A percentile compares a stretch with the other conserved stretches of the same genome.
Conservation (phyloP, 2,888 invertebrate genomes). For the Acanthosepion lycidas region DNA sequence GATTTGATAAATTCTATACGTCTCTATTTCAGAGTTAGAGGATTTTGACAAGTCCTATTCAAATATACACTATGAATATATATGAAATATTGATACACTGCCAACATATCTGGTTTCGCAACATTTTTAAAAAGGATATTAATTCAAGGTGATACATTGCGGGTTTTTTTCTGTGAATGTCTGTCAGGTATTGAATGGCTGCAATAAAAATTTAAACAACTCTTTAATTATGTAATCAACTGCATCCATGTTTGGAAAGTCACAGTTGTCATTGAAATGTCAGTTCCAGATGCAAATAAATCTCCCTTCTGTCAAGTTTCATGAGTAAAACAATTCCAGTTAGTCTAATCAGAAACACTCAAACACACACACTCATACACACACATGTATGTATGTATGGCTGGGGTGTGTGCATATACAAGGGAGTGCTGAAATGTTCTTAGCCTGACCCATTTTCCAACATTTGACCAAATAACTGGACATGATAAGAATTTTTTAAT, state of each 20-base stretch:
- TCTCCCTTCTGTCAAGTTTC: background rate
- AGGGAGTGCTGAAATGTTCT: too few species aligned
- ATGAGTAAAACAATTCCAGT: background rate
- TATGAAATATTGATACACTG: background rate
- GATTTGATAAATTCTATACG: background rate
- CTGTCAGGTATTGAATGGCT: background rate
- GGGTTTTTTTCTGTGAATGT: background rate
- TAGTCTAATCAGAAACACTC: background rate
- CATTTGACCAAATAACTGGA: too few species aligned
- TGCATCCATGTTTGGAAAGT: background rate
- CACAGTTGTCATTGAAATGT: background rate
- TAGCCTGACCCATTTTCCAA: too few species aligned
- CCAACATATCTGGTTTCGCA: background rate
- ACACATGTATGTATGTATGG: background rate
- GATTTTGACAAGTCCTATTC: background rate
- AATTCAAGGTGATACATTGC: background rate
- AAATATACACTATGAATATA: background rate
- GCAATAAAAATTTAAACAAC: background rate
- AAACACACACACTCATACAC: background rate
- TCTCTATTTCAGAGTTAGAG: background rate
- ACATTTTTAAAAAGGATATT: background rate
- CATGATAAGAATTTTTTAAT: too few species aligned
- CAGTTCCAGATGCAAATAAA: background rate
- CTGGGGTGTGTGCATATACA: too few species aligned
- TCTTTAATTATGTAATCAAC: background rate